Evolutionary conservation across 2,797 vertebrate species (phyloP).

Genomic region (Varecia variegata): DNA sequence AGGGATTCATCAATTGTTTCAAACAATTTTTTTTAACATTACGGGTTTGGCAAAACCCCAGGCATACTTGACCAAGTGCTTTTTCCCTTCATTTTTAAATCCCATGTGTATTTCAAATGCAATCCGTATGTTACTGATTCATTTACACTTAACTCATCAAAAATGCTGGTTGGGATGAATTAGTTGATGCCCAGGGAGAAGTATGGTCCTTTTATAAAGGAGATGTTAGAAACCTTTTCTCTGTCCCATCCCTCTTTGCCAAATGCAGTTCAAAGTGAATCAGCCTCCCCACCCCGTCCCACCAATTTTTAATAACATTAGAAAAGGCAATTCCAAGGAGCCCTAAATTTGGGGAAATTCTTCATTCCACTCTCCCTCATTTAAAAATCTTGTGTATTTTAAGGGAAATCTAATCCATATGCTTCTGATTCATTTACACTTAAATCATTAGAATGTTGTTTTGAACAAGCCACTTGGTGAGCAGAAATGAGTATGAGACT

Average conservation of each 20-base stretch:
- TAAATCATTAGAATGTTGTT: slow-evolving; percentile 78
- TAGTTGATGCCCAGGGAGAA: slow-evolving; percentile 68
- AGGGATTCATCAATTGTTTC: slow-evolving; percentile 68
- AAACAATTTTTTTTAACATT: slow-evolving; percentile 60
- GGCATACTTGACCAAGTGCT: slow-evolving; percentile 69
- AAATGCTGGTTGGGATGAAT: slow-evolving; percentile 74
- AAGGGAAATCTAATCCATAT: slow-evolving; percentile 77
- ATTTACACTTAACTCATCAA: slow-evolving; percentile 78
- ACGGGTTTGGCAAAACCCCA: slow-evolving; percentile 74
- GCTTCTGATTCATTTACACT: slow-evolving; percentile 79
- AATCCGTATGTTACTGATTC: slow-evolving; percentile 72
- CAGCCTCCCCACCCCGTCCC: neutral
- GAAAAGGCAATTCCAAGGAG: slow-evolving; percentile 58
- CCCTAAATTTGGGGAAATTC: slow-evolving; percentile 70
- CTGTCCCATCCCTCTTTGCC: neutral
- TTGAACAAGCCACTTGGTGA: slow-evolving; percentile 68
- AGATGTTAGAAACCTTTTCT: slow-evolving; percentile 53
- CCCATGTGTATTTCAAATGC: slow-evolving; percentile 75
- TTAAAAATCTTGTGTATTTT: slow-evolving; percentile 74
- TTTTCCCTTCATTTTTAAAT: slow-evolving; percentile 70
- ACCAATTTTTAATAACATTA: slow-evolving; percentile 66
- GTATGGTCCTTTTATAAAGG: slow-evolving; percentile 51
- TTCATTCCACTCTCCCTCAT: slow-evolving; percentile 66
- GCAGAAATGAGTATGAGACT: slow-evolving; percentile 56
- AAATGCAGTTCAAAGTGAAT: slow-evolving; percentile 72